Evolutionary conservation across 2,888 invertebrate genomes (phyloP).

Genomic region (Creontiades dilutus): DNA sequence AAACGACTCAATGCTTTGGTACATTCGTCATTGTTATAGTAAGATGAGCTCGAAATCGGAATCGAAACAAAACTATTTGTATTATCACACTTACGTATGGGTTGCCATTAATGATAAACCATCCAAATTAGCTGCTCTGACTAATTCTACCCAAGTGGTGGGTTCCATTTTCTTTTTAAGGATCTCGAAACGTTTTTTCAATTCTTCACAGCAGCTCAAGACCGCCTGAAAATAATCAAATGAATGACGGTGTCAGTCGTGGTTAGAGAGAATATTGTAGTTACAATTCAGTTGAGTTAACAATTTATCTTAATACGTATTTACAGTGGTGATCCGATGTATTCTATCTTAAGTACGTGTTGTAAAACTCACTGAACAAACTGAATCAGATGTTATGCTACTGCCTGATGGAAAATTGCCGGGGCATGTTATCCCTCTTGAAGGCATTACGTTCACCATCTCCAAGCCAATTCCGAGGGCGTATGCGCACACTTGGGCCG

Average conservation of each 20-base stretch:
- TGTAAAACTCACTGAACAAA: slow-evolving; percentile 74
- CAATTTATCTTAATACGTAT: no score
- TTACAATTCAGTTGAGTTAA: no score
- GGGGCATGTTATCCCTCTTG: slow-evolving; percentile 78
- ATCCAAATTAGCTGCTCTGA: slow-evolving; percentile 80
- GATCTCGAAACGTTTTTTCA: slow-evolving; percentile 75
- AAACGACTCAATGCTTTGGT: no score
- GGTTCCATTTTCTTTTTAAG: slow-evolving; percentile 73
- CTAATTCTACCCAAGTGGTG: slow-evolving; percentile 78
- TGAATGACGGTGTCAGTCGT: no score
- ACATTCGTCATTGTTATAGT: no score
- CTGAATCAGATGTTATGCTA: slow-evolving; percentile 77
- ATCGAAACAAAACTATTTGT: no score
- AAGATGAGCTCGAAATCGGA: no score
- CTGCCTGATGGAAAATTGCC: slow-evolving; percentile 79
- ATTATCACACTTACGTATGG: slow-evolving; percentile 79
- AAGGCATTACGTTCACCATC: slow-evolving; percentile 78
- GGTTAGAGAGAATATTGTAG: no score
- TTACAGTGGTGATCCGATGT: no score
- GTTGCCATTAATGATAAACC: slow-evolving; percentile 83
- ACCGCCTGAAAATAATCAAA: slow-evolving; percentile 74
- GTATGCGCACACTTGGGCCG: slow-evolving; percentile 79
- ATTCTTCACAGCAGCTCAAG: slow-evolving; percentile 75
- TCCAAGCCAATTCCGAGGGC: slow-evolving; percentile 79
- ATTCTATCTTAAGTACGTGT: not conserved